Percentiles rank a stretch among this genome's conserved stretches.
These are phyloP conservation scores for Microplitis manilae DNA, from an alignment of 2,888 invertebrate species.

Conservation along the genomic window DNA sequence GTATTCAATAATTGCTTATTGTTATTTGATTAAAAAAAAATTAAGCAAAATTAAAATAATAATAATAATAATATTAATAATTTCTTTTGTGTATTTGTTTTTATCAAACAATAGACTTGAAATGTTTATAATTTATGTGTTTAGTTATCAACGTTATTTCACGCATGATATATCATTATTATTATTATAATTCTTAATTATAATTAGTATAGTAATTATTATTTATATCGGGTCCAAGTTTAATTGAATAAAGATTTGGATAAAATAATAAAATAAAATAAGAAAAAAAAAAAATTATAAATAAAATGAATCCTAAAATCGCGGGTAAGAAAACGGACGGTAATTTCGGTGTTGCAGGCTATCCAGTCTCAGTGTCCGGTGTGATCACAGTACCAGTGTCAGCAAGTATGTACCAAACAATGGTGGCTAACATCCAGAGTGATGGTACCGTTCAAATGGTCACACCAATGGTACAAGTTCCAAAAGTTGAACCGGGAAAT, in stretches of 20 bases:
- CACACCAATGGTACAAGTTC: conserved; percentile 87
- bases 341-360: conserved; percentile 74
- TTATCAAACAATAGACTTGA: not conserved
- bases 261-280: conserved; percentile 4
- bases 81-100: conserved; percentile 1
- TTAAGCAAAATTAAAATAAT: not conserved
- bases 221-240: not conserved
- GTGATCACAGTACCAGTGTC: conserved; percentile 97
- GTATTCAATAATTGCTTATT: not conserved
- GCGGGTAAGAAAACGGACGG: conserved; percentile 58
- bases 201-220: not conserved
- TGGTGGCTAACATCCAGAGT: conserved; percentile 91
- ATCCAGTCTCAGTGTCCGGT: conserved; percentile 90
- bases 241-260: not conserved
- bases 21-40: not conserved
- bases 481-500: conserved; percentile 83
- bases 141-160: conserved; percentile 1
- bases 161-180: not conserved
- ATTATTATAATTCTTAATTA: not conserved
- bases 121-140: not conserved
- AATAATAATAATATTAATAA: not conserved
- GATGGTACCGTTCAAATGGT: conserved; percentile 87
- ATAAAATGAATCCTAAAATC: conserved; percentile 27
- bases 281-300: conserved; percentile 19
- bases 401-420: conserved; percentile 96